A percentile compares a stretch with the other conserved stretches of the same genome.
Evolutionary conservation across 2,113 vertebrate species (phyloP).

Genomic region (Nematolebias whitei): DNA sequence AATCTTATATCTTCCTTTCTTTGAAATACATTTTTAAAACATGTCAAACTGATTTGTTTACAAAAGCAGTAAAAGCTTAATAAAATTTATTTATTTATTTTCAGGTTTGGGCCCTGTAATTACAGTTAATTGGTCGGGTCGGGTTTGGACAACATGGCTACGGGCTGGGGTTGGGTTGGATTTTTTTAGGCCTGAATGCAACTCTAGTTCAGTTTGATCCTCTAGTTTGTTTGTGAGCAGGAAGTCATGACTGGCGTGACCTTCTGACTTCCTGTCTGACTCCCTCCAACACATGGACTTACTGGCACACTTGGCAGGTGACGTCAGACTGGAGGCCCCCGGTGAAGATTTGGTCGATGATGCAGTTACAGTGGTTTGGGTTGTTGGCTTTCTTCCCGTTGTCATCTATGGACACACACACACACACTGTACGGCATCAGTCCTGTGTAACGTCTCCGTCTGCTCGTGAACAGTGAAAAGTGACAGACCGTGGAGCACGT

Average conservation of each 20-base stretch:
- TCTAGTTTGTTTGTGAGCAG: neutral
- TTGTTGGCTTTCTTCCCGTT: slow-evolving; percentile 97
- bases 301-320: slow-evolving; percentile 98
- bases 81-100: too few relatives aligned
- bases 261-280: neutral
- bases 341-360: slow-evolving; percentile 98
- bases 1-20: too few relatives aligned
- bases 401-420: slow-evolving; percentile 79
- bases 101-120: too few relatives aligned
- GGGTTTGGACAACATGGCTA: too few relatives aligned
- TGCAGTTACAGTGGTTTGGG: slow-evolving; percentile 98
- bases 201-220: neutral
- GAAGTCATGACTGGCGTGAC: neutral
- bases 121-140: too few relatives aligned
- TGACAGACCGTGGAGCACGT: too few relatives aligned
- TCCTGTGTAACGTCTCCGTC: slow-evolving; percentile 18
- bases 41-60: too few relatives aligned
- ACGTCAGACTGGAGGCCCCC: slow-evolving; percentile 96
- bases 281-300: slow-evolving; percentile 64
- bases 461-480: slow-evolving; percentile 9
- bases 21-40: too few relatives aligned
- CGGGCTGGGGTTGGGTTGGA: too few relatives aligned
- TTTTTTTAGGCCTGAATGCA: too few relatives aligned
- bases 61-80: too few relatives aligned
- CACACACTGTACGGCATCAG: neutral